A percentile compares a stretch with the other conserved stretches of the same genome.
These are phyloP conservation scores for human (Homo sapiens) DNA, from an alignment of 2,113 vertebrate genomes.

Conservation along the genomic window GRCh38 chr22:20032001-20032500, in stretches of 20 bases:
- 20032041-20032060: background rate
- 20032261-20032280: background rate
- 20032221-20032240: background rate
- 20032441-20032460: background rate
- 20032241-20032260: background rate
- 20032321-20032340: no score
- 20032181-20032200: background rate
- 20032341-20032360: background rate
- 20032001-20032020: background rate
- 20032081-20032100: background rate
- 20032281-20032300: background rate
- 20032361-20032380: background rate
- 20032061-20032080: background rate
- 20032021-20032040: background rate
- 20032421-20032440: background rate
- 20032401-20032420: background rate
- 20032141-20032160: background rate
- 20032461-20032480: background rate
- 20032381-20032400: background rate
- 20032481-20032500: background rate
- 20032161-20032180: background rate
- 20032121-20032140: background rate
- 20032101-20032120: no score
- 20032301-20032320: accelerated
- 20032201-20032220: no score